Percentiles rank a stretch among this genome's conserved stretches.
Conservation (phyloP, 1,140 invertebrate species). For the Drosophila pachea region DNA sequence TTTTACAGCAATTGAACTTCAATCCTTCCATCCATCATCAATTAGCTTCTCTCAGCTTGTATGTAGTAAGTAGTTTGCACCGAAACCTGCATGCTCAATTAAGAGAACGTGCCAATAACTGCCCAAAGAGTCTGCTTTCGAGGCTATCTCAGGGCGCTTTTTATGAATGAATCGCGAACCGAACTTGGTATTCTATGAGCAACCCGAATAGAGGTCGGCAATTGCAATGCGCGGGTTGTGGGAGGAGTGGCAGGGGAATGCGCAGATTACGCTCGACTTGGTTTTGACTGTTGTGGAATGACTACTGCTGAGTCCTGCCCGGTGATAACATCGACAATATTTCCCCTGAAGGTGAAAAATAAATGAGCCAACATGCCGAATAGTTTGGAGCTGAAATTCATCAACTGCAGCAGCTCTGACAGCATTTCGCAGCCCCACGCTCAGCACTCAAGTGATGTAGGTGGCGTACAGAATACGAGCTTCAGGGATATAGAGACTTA, state of each 20-base stretch:
- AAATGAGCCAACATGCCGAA: slow-evolving; percentile 18
- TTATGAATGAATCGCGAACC: slow-evolving; percentile 50
- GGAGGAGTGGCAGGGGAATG: neutral
- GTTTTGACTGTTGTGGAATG: neutral
- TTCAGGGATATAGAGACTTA: slow-evolving; percentile 46
- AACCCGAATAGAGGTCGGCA: neutral
- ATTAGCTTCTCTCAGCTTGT: slow-evolving; percentile 10
- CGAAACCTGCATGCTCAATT: slow-evolving; percentile 21
- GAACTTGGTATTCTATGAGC: slow-evolving; percentile 39
- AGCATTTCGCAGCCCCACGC: slow-evolving; percentile 11
- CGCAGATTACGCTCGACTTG: neutral
- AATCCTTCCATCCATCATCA: slow-evolving; percentile 19
- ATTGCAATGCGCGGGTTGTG: neutral
- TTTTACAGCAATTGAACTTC: slow-evolving; percentile 6
- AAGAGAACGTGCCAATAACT: slow-evolving; percentile 9
- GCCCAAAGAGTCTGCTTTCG: neutral
- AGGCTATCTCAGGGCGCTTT: slow-evolving; percentile 22
- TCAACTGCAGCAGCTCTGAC: slow-evolving; percentile 40
- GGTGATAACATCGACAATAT: neutral
- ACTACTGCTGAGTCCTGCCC: neutral
- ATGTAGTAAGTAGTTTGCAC: slow-evolving; percentile 35
- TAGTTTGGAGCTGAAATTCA: slow-evolving; percentile 48
- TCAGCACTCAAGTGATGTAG: neutral
- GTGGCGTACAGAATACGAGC: slow-evolving; percentile 46
- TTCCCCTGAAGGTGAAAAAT: slow-evolving; percentile 2